Evolutionary conservation across 2,888 invertebrate genomes (phyloP).

Genomic region (Colletes collaris): DNA sequence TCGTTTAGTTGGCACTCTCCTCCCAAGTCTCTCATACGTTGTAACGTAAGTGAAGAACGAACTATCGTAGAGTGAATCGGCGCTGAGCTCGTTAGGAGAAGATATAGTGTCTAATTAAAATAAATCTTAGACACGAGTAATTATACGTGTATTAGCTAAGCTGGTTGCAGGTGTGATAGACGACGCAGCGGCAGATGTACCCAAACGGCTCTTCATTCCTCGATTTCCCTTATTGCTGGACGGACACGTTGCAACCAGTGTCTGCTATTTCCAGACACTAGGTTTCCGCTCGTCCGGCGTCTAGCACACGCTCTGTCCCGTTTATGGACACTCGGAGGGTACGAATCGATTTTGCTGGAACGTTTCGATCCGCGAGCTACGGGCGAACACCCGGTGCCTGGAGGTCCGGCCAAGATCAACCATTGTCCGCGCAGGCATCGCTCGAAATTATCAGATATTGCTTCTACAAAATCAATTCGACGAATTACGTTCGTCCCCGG

Average conservation of each 20-base stretch:
- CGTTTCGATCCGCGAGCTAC: not conserved
- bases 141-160: slow-evolving; percentile 83
- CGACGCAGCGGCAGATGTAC: slow-evolving; percentile 83
- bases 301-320: not conserved
- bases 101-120: slow-evolving; percentile 83
- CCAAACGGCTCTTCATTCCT: slow-evolving; percentile 83
- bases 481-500: slow-evolving; percentile 65
- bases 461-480: slow-evolving; percentile 62
- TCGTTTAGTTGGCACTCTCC: no score
- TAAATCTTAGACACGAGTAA: slow-evolving; percentile 83
- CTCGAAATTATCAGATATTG: slow-evolving; percentile 46
- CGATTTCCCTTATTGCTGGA: slow-evolving; percentile 82
- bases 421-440: not conserved
- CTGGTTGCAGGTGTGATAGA: slow-evolving; percentile 80
- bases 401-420: not conserved
- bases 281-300: not conserved
- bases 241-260: slow-evolving; percentile 69
- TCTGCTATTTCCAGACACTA: slow-evolving; percentile 37
- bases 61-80: slow-evolving; percentile 73
- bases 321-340: not conserved
- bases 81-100: slow-evolving; percentile 81
- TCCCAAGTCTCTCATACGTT: no score
- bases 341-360: not conserved
- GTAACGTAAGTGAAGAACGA: not conserved
- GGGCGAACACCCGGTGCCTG: not conserved